Evolutionary conservation across 2,888 invertebrate genomes (phyloP).

Genomic region (Orchesella flavescens): DNA sequence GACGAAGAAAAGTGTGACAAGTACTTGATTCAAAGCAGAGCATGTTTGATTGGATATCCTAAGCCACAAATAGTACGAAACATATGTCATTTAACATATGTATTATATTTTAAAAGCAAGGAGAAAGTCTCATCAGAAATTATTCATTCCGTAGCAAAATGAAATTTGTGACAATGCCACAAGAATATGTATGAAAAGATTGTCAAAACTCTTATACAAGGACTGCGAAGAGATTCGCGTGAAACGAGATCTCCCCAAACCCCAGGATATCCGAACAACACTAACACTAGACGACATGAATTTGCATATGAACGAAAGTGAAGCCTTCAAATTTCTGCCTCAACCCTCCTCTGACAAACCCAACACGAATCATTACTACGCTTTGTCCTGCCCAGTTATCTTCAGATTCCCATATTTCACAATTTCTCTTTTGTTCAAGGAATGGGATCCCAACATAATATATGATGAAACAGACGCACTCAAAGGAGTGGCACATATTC

Average conservation of each 20-base stretch:
- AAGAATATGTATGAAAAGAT: not conserved
- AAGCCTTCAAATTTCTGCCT: not conserved
- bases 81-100: not conserved
- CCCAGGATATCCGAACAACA: slow-evolving; percentile 18
- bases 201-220: not conserved
- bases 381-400: slow-evolving; percentile 14
- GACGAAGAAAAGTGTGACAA: slow-evolving; percentile 6
- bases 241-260: slow-evolving; percentile 10
- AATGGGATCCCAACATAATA: not conserved
- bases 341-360: slow-evolving; percentile 2
- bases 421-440: slow-evolving; percentile 12
- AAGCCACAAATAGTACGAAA: slow-evolving; percentile 18
- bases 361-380: slow-evolving; percentile 7
- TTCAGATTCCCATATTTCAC: slow-evolving; percentile 31
- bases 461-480: slow-evolving; percentile 28
- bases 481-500: slow-evolving; percentile 2
- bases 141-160: not conserved
- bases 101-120: not conserved
- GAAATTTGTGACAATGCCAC: not conserved
- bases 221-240: slow-evolving; percentile 26
- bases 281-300: slow-evolving; percentile 13
- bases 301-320: slow-evolving; percentile 3
- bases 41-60: slow-evolving; percentile 34
- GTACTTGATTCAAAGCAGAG: slow-evolving; percentile 21
- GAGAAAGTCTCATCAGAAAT: not conserved